phyloP scores from a whole-genome alignment of 2,797 vertebrate genomes.

The Sebastes minor region DNA sequence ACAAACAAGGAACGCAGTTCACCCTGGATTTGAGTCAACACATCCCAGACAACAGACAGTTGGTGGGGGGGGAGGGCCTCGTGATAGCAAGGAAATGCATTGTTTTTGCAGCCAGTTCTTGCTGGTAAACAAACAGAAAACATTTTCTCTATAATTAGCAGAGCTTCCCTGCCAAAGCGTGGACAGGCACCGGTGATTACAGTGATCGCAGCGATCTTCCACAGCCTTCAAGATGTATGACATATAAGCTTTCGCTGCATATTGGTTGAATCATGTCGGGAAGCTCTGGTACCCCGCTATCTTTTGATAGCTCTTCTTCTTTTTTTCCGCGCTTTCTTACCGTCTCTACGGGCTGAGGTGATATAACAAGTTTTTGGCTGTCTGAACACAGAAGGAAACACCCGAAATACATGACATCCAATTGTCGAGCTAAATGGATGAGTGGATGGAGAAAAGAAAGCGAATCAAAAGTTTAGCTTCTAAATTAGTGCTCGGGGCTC shows the following conservation, averaged over 20 bases:
- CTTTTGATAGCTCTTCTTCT: not conserved
- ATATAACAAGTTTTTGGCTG: not conserved
- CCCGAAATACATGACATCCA: not conserved
- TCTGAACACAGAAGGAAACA: conserved; percentile 3
- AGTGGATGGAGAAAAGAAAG: not conserved
- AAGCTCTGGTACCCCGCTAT: not conserved
- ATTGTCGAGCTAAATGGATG: not conserved
- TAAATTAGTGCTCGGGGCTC: conserved; percentile 19
- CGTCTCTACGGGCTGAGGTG: not conserved
- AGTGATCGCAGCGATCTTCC: conserved; percentile 28
- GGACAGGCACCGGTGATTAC: conserved; percentile 37
- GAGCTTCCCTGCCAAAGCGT: conserved; percentile 30
- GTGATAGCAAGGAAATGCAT: conserved; percentile 39
- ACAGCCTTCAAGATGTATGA: conserved; percentile 4
- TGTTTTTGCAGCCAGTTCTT: conserved; percentile 52
- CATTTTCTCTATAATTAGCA: conserved; percentile 59
- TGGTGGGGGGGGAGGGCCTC: not conserved
- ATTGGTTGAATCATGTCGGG: not conserved
- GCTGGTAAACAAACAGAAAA: conserved; percentile 62
- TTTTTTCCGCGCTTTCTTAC: not conserved
- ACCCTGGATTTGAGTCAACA: conserved; percentile 57
- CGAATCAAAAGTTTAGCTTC: not conserved
- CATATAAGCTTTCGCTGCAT: not conserved
- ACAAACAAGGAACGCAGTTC: conserved; percentile 53
- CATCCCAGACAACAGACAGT: conserved; percentile 46